Evolutionary conservation across 2,113 vertebrate genomes (phyloP), one percentile per base, ranked within the genome.

Genomic region (Indicator maculatus): DNA sequence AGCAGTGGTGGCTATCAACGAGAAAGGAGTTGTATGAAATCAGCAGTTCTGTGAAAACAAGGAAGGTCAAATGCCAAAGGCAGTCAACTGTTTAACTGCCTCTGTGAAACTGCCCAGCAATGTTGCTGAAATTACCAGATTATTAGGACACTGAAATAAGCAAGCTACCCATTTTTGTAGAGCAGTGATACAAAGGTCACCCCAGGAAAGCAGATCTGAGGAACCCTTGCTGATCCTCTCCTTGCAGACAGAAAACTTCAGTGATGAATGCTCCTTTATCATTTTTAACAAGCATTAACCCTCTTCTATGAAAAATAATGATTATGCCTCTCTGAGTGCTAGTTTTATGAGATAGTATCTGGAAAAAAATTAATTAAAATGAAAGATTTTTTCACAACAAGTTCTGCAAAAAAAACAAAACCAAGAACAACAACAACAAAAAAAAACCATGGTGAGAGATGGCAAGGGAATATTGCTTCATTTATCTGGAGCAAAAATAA

Each of bases 321-420:
- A 78, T 89, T 66, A 41, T 65, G 20, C 41, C 56, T 85, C 77
- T 90, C 56, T 66, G 9, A 81, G 30, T 65, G 38, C 39, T 89
- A 77, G 36, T 64, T 93, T 73, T 82, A 45, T 26, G 12, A 92
- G 73, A 94, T 85, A 65, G 31, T 67, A 89, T 89, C 91, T 93
- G 56, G 52, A 75, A 88, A 94, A 94, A 94, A 20, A 5, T 58
- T 84, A 84, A 94, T 93, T 88, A 86, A 94, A 90, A 58, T 45
- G 17, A 50, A 80, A 86, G 28, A 61, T 74, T 94, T 96, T 91
- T 85, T 81, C 59, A 67, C 73, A 85, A 86, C 78, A 90, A 66
- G 89, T 69, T 69, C 69, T 83, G 63, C 3, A 5, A 2, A 82
- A 45, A 36, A 82, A 88, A 95, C 36, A 36, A 36, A 36, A 36